Evolutionary conservation across 2,797 vertebrate species (phyloP), one percentile per base, ranked within the genome.

Genomic region (Enteromius anoplus): DNA sequence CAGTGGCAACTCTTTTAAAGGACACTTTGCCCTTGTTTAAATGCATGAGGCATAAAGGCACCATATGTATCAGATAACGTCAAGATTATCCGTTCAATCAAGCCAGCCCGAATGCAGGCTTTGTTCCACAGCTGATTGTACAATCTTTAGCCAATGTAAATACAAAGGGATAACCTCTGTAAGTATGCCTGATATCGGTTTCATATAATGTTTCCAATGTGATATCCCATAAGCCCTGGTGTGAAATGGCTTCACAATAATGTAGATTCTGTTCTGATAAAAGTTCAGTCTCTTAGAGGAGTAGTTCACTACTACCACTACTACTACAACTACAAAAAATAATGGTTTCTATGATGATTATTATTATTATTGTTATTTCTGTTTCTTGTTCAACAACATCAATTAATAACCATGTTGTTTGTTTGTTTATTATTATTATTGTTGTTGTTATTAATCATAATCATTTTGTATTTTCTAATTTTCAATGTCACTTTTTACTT

Each of bases 11-110:
- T 40, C 53, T 2, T 80, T 68, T 64, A 83, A 85, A 87, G 86
- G 85, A 83, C 86, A 60, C 65, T 5, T 75, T 81, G 82, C 82
- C 85, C 91, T 90, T 91, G 84, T 90, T 91, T 93, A 86, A 85
- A 91, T 90, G 90, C 62, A 68, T 72, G 80, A 68, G 75, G n/a
- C 47, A 32, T 49, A 60, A 62, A 66, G 55, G 11, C 75, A 82
- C 69, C 78, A 75, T 47, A 51, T 77, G 84, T 91, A 90, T 91
- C 88, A 89, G 90, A 91, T 90, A 85, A 88, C 82, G 37, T 88
- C 87, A 86, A 81, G 70, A 76, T 87, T 92, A 94, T 93, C 93
- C 90, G 26, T 88, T 68, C 83, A 86, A 93, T 93, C 92, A 89
- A 89, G 85, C 79, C 81, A 85, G 86, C 85, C 77, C 84, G 86